Conservation (phyloP, 2,113 vertebrate genomes). For the Chrysemys picta region DNA sequence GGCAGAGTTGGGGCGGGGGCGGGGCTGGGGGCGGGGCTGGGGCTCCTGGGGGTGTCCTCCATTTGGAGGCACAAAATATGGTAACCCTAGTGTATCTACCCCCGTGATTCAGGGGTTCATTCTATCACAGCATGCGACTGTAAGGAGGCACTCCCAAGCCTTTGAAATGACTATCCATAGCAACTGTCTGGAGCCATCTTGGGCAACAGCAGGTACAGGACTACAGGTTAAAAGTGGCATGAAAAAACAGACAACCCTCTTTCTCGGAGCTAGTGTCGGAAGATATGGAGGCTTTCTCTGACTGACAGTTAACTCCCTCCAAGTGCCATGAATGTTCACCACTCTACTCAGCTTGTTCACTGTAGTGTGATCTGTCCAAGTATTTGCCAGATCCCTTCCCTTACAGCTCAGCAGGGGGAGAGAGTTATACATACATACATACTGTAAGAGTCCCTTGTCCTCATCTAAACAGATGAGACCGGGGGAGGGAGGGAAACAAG, state of each 20-base stretch:
- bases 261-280: not conserved
- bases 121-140: not conserved
- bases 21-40: too few species aligned
- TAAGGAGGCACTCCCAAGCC: not conserved
- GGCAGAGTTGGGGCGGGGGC: too few species aligned
- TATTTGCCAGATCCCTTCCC: not conserved
- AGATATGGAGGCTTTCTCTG: not conserved
- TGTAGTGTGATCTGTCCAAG: not conserved
- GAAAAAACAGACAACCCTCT: not conserved
- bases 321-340: not conserved
- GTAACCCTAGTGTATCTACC: too few species aligned
- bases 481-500: not conserved
- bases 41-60: too few species aligned
- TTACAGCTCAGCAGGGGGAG: not conserved
- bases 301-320: not conserved
- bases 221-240: slow-evolving; percentile 11
- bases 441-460: not conserved
- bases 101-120: too few species aligned
- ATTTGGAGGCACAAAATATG: too few species aligned
- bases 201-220: not conserved
- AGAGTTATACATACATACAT: not conserved
- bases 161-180: not conserved
- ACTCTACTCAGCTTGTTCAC: not conserved
- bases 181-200: not conserved
- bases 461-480: not conserved